Evolutionary conservation across 1,140 invertebrate genomes (phyloP).

Genomic region (Cotesia chilonis): DNA sequence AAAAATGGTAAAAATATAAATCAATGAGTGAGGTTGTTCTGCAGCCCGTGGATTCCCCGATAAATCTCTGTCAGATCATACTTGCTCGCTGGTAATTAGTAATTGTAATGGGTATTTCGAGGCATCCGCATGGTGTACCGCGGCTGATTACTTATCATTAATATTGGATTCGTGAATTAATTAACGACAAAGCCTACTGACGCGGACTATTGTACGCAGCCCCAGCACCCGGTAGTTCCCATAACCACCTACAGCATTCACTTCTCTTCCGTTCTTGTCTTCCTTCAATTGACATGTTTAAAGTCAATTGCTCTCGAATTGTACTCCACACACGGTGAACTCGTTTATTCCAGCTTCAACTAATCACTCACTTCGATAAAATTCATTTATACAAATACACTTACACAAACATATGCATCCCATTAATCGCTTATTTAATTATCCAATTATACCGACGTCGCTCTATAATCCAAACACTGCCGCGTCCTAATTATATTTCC

Average conservation of each 20-base stretch:
- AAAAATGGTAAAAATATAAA: conserved; percentile 1
- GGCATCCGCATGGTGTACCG: conserved; percentile 38
- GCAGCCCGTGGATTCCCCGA: conserved; percentile 17
- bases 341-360: not conserved
- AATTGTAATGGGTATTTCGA: conserved; percentile 56
- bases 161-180: conserved; percentile 62
- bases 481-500: no score
- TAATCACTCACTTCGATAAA: no score
- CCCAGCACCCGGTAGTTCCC: conserved; percentile 3
- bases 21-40: conserved; percentile 8
- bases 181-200: conserved; percentile 55
- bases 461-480: no score
- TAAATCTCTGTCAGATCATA: conserved; percentile 38
- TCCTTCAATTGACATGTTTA: conserved; percentile 49
- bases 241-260: no score
- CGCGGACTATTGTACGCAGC: conserved; percentile 45
- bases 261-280: conserved; percentile 26
- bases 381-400: no score
- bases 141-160: conserved; percentile 62
- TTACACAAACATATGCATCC: no score
- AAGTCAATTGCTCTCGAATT: conserved; percentile 50
- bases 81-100: conserved; percentile 49
- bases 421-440: no score
- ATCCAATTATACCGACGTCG: no score
- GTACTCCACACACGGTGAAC: conserved; percentile 2